These are phyloP conservation scores for Engraulis encrasicolus DNA, from an alignment of 2,113 vertebrate genomes.

Conservation along the genomic window DNA sequence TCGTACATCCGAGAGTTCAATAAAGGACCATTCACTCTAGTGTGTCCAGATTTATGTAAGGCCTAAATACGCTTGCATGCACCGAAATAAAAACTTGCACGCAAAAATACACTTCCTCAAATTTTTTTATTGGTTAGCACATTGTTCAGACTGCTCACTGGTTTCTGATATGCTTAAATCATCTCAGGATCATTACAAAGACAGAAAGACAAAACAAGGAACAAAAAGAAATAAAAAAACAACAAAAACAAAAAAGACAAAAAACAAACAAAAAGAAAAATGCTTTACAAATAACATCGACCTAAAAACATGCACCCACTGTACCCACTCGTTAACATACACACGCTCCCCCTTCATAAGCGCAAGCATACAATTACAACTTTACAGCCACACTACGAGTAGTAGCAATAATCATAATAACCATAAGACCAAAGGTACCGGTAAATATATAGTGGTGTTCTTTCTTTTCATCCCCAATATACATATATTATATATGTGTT, in stretches of 20 bases:
- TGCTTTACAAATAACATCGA: slow-evolving; percentile 6
- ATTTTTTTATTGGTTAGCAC: not conserved
- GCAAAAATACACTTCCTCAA: not conserved
- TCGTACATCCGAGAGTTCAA: not conserved
- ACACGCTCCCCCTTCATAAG: not conserved
- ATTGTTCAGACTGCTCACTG: slow-evolving; percentile 14
- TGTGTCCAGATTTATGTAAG: too few species aligned
- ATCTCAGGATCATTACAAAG: slow-evolving; percentile 13
- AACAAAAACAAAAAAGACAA: not conserved
- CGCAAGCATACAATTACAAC: not conserved
- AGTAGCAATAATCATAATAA: too few species aligned
- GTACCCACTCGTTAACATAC: not conserved
- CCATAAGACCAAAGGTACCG: slow-evolving; percentile 4
- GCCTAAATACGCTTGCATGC: too few species aligned
- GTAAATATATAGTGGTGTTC: slow-evolving; percentile 12
- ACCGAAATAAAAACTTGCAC: too few species aligned
- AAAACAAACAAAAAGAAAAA: not conserved
- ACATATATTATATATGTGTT: slow-evolving; percentile 11
- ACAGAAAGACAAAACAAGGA: not conserved
- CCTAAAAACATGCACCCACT: slow-evolving; percentile 1
- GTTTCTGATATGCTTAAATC: slow-evolving; percentile 6
- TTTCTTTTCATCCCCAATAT: not conserved
- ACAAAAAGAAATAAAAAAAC: not conserved
- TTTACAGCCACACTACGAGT: not conserved
- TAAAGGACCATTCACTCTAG: too few species aligned